Evolutionary conservation across 1,140 invertebrate species (phyloP).

Genomic region (Neodiprion virginianus): DNA sequence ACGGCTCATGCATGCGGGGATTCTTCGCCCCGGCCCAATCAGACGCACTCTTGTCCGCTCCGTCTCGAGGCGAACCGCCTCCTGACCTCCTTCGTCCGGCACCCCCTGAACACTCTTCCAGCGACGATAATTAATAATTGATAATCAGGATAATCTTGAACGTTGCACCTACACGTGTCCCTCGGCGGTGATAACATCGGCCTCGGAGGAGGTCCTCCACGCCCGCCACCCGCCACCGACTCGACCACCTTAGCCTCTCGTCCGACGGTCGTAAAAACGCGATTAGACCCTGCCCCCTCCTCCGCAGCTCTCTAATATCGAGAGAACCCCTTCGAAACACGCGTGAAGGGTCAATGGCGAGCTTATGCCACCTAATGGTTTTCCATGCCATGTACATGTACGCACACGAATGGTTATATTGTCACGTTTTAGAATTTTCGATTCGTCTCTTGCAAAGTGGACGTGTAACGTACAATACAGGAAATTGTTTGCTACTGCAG

Average conservation of each 20-base stretch:
- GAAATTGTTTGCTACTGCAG: too few species aligned
- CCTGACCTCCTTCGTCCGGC: too few species aligned
- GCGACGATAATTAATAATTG: not conserved
- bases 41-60: not conserved
- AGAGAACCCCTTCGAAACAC: not conserved
- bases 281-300: not conserved
- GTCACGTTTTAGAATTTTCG: too few species aligned
- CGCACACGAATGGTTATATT: too few species aligned
- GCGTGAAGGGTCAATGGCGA: not conserved
- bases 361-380: not conserved
- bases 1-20: not conserved
- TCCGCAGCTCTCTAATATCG: not conserved
- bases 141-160: slow-evolving; percentile 6
- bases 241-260: not conserved
- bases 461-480: too few species aligned
- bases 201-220: not conserved
- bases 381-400: too few species aligned
- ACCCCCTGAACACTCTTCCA: not conserved
- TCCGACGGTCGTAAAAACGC: not conserved
- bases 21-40: not conserved
- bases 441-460: too few species aligned
- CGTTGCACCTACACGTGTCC: slow-evolving; percentile 1
- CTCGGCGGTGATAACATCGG: not conserved
- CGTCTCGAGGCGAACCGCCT: too few species aligned
- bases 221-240: not conserved